Percentiles rank a stretch among this genome's conserved stretches.
phyloP scores from a whole-genome alignment of 2,113 vertebrate genomes.

The Otus sunia region DNA sequence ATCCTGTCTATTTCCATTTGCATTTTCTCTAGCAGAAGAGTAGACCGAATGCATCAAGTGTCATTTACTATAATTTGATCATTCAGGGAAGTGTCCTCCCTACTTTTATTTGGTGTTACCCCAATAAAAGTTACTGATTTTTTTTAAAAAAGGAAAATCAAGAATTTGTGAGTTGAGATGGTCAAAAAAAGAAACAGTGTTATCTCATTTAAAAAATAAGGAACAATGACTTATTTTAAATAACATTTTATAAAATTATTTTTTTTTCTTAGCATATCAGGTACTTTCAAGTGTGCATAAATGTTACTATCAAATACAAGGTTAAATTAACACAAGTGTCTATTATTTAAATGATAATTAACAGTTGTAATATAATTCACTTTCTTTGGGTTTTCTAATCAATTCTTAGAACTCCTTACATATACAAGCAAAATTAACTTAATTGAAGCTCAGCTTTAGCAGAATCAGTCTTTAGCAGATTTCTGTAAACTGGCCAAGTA shows the following conservation, averaged over 20 bases:
- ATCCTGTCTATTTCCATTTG: neutral
- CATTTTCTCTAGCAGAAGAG: neutral
- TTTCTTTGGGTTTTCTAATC: neutral
- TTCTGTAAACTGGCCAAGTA: constrained; percentile 1
- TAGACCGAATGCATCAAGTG: neutral
- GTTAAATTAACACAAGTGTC: neutral
- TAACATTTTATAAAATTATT: neutral
- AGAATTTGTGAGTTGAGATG: neutral
- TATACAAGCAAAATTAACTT: neutral
- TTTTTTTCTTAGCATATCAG: neutral
- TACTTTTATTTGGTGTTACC: neutral
- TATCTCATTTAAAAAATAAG: neutral
- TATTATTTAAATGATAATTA: neutral
- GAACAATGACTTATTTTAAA: neutral
- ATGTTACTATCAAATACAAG: neutral
- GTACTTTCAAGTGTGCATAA: neutral
- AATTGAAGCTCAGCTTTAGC: neutral
- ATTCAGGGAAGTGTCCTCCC: neutral
- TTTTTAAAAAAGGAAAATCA: neutral
- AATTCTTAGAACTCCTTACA: neutral
- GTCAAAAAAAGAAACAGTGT: neutral
- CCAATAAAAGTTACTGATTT: neutral
- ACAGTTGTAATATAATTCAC: neutral
- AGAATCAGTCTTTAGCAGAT: neutral
- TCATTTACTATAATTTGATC: neutral